These are phyloP conservation scores for Tylochromis polylepis DNA, from an alignment of 2,113 vertebrate genomes.

Conservation along the genomic window DNA sequence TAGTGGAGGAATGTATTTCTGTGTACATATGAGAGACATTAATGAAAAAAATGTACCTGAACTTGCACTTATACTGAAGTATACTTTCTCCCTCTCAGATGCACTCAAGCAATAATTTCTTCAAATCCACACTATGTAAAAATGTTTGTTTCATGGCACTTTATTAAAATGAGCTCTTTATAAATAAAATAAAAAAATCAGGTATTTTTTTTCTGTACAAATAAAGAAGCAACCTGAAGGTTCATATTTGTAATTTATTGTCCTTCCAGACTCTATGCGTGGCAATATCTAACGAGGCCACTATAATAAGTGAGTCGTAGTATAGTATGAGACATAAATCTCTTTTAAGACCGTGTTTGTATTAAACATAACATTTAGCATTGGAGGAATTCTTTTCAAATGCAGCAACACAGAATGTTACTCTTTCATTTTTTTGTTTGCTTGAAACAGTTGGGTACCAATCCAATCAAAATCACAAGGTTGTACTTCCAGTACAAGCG, in stretches of 20 bases:
- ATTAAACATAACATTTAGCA: background rate
- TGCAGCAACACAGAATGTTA: background rate
- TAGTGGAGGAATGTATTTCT: constrained; percentile 10
- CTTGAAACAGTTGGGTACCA: background rate
- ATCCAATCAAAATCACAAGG: background rate
- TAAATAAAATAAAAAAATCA: background rate
- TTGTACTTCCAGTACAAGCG: background rate
- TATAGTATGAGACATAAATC: background rate
- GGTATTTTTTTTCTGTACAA: background rate
- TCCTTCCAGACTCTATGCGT: background rate
- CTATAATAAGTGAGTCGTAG: background rate
- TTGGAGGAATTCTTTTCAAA: background rate
- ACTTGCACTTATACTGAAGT: background rate
- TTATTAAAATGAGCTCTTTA: background rate
- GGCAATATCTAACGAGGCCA: background rate
- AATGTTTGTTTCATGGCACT: background rate
- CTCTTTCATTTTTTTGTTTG: background rate
- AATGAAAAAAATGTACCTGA: background rate
- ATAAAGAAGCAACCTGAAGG: background rate
- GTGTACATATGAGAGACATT: background rate
- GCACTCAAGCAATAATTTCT: background rate
- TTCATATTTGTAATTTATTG: background rate
- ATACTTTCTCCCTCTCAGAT: background rate
- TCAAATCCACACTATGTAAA: background rate
- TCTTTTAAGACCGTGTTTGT: background rate